These are phyloP conservation scores for Podarcis cretensis DNA, from an alignment of 2,113 vertebrate species.

Conservation along the genomic window DNA sequence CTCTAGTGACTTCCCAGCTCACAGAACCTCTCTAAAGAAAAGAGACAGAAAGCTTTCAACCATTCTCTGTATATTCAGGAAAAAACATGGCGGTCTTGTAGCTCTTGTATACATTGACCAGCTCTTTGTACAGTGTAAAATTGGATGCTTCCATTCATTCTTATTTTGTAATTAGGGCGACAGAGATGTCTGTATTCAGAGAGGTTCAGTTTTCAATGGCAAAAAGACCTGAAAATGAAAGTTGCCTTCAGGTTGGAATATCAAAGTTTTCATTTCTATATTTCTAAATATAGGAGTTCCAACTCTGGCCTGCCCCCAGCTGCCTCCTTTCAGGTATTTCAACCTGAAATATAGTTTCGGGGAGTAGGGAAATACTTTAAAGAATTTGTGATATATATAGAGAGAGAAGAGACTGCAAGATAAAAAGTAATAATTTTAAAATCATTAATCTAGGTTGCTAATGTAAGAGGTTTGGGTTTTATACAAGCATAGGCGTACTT, in stretches of 20 bases:
- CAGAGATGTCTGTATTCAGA: not conserved
- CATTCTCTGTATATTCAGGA: not conserved
- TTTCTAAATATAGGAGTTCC: no score
- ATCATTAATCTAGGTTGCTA: not conserved
- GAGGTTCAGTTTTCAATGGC: not conserved
- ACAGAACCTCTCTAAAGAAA: not conserved
- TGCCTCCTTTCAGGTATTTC: no score
- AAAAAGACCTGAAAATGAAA: not conserved
- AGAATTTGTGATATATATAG: no score
- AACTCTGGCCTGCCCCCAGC: no score
- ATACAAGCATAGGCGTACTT: not conserved
- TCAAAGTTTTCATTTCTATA: not conserved
- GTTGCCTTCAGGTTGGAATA: not conserved
- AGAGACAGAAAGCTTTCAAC: not conserved
- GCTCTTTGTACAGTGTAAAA: not conserved
- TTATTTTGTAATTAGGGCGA: not conserved
- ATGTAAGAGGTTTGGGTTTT: constrained; percentile 5
- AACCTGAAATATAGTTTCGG: no score
- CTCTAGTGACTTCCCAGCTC: not conserved
- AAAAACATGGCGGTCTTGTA: not conserved
- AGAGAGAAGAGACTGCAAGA: not conserved
- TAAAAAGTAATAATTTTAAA: not conserved
- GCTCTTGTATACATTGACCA: no score
- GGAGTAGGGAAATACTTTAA: not conserved
- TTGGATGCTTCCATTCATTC: not conserved